These are phyloP conservation scores for Molothrus aeneus DNA, from an alignment of 2,797 vertebrate genomes.

Conservation along the genomic window DNA sequence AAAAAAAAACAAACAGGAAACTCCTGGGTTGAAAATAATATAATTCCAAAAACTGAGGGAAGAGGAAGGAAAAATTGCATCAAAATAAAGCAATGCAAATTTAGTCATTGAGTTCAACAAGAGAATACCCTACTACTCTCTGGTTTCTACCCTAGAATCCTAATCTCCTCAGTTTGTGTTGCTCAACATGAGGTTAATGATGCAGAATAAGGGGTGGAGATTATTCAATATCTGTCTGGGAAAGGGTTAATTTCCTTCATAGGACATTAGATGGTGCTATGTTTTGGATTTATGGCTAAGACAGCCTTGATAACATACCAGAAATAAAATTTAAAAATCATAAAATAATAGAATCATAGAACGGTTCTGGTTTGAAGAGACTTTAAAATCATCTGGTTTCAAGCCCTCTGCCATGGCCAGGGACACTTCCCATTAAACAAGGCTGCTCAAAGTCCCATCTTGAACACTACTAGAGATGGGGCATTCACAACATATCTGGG, in stretches of 20 bases:
- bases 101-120: background rate
- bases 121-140: background rate
- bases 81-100: background rate
- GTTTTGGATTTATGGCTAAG: background rate
- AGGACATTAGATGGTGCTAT: background rate
- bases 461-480: background rate
- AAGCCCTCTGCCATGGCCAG: rapidly evolving
- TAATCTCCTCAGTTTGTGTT: background rate
- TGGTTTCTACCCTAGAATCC: background rate
- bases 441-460: background rate
- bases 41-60: background rate
- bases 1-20: background rate
- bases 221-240: background rate
- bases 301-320: background rate
- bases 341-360: background rate
- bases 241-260: background rate
- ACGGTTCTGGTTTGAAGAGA: background rate
- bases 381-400: background rate
- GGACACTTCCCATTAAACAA: background rate
- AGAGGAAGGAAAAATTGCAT: background rate
- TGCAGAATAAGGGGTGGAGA: background rate
- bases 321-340: background rate
- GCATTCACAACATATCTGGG: background rate
- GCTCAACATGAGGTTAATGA: background rate
- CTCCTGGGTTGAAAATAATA: background rate